Conservation (phyloP, 2,888 invertebrate genomes). For the Therioaphis trifolii region DNA sequence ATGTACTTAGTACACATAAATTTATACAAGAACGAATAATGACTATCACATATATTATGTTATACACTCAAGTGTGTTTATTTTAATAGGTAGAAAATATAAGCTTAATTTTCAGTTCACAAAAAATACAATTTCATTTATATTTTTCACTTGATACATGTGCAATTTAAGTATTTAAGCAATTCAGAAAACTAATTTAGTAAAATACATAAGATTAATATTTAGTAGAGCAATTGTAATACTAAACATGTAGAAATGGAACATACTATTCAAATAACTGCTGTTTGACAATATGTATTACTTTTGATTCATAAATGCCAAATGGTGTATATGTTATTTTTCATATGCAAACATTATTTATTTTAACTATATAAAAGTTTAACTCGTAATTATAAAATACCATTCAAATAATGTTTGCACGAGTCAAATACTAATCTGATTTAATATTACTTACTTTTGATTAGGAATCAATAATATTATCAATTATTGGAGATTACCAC, state of each 20-base stretch:
- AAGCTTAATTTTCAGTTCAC: conserved; percentile 1
- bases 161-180: background rate
- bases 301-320: background rate
- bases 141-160: background rate
- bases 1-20: conserved; percentile 1
- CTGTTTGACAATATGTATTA: background rate
- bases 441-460: conserved; percentile 38
- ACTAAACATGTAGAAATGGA: conserved; percentile 4
- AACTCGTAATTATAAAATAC: background rate
- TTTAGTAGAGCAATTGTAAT: background rate
- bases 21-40: conserved; percentile 10
- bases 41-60: too few relatives aligned
- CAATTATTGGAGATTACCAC: conserved; percentile 23
- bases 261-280: conserved; percentile 8
- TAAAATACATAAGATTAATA: background rate
- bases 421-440: background rate
- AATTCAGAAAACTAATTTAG: background rate
- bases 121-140: background rate
- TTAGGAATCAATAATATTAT: conserved; percentile 29
- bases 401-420: conserved; percentile 30
- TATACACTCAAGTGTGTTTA: conserved; percentile 2
- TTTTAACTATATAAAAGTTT: conserved; percentile 20
- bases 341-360: conserved; percentile 22
- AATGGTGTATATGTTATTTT: background rate
- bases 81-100: conserved; percentile 6